Evolutionary conservation across 2,113 vertebrate species (phyloP), one percentile per base, ranked within the genome.

Genomic region (Sebastes schlegelii): DNA sequence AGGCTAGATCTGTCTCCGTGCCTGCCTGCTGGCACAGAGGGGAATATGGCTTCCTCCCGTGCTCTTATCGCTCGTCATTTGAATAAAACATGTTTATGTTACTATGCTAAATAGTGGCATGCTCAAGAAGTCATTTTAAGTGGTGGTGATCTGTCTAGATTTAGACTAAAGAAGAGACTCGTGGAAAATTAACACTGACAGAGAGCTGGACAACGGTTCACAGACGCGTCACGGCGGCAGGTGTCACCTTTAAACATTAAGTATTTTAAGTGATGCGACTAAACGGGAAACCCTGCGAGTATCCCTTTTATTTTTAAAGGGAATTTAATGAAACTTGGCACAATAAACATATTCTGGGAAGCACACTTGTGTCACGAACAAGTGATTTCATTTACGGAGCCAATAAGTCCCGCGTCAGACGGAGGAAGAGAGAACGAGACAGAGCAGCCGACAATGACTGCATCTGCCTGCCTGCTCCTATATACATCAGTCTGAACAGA

Each of bases 71-170:
- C 69, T 69, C 26, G 26, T 79, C 83, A 84, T 88, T 90, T 90
- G 79, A 92, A 91, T 86, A 88, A 88, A 90, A 90, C 80, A 82
- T 88, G 86, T 87, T 90, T 80, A 88, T 85, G 84, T 83, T 74
- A 66, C 85, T 84, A 76, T 84, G 79, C 49, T 81, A 86, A 90
- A 83, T 73, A 83, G 75, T 55, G 4, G 55, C 60, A 49, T 62
- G 54, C 72, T 82, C 57, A 61, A 63, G 77, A 90, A 76, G 49
- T 83, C 51, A 75, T 86, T 83, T 83, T 73, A 92, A 88, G 82
- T 85, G 73, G 40, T 21, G 66, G 86, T 84, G 84, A 84, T 85
- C 40, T 52, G 54, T 82, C 79, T 77, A 79, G 72, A 77, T 89
- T 86, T 66, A 10, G 58, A 77, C 26, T 77, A 74, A 82, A 83